Base-by-base conservation (phyloP, 2,113 vertebrate genomes). In the Aphyosemion australe region DNA sequence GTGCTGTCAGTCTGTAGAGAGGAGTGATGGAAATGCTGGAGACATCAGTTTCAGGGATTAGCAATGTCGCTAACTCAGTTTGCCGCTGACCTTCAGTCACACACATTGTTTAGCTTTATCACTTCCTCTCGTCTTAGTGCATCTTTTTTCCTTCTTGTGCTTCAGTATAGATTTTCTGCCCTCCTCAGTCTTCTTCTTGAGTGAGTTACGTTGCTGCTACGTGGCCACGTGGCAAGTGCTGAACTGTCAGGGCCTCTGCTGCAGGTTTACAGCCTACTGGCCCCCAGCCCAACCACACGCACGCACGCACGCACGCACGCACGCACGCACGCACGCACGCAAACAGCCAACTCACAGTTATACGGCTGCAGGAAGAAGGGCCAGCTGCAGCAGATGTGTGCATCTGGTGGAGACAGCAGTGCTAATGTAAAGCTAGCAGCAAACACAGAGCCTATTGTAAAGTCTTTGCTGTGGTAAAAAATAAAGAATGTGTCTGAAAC, bases 211-310 rank as follows among this genome's bases (percentile, higher is more conserved):
- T 78, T 39, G 82, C 50, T 65, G 84, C 89, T 76, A 85, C 84
- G 82, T 88, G 85, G 85, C 89, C 76, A 87, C 85, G 83, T 89
- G 87, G 88, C 88, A 89, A 74, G 75, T 72, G 9, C 70, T 79
- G 71, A 79, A 55, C 86, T 68, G 71, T 82, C 68, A 80, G 69
- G 76, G 75, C 87, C 86, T 89, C 76, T 76, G 11, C 81, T 83
- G 78, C 79, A 82, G 84, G 80, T 90, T 89, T 88, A 83, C 84
- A 84, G 88, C 85, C 78, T 82, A 65, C 83, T 90, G 90, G 87
- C 85, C 84, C 70, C 67, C 57, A 52, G 74, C 76, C 81, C 79
- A 84, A 78, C 60, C 78, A 54, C 81, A 73, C 71, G 70, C 69
- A 61, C 70, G 65, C 57, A 58, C 51, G 19, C 68, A 65, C 56